A percentile compares a stretch with the other conserved stretches of the same genome.
Conservation (phyloP, 2,888 invertebrate species). For the Zygaena filipendulae region DNA sequence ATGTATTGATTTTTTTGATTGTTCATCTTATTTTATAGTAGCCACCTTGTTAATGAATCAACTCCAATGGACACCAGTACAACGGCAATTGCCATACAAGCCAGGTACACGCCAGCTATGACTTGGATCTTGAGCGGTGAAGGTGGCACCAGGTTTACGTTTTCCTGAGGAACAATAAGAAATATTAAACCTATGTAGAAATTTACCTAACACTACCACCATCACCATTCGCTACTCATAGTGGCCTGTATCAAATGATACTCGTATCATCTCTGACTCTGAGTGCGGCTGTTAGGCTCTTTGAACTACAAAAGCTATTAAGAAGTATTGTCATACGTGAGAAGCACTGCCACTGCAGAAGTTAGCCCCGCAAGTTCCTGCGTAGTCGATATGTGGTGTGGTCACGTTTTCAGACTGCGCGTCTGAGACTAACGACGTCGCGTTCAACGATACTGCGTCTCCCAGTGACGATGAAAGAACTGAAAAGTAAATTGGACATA, state of each 20-base stretch:
- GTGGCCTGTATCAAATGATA: too few relatives aligned
- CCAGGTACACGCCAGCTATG: conserved; percentile 83
- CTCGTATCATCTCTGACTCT: too few relatives aligned
- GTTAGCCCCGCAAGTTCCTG: conserved; percentile 77
- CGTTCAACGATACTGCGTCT: conserved; percentile 27
- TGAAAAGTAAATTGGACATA: too few relatives aligned
- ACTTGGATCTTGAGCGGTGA: conserved; percentile 78
- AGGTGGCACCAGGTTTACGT: conserved; percentile 79
- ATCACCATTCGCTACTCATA: too few relatives aligned
- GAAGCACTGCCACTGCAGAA: conserved; percentile 72
- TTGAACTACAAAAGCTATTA: too few relatives aligned
- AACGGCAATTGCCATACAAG: conserved; percentile 81
- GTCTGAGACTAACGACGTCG: conserved; percentile 22
- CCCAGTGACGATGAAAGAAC: conserved; percentile 53
- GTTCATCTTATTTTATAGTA: too few relatives aligned
- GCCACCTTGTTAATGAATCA: conserved; percentile 80
- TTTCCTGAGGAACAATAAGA: conserved; percentile 37
- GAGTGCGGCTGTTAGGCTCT: too few relatives aligned
- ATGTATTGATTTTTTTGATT: too few relatives aligned
- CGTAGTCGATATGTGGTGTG: conserved; percentile 42
- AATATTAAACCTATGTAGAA: background rate
- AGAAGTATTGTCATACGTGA: conserved; percentile 37
- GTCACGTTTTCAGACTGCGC: conserved; percentile 26
- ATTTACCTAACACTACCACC: background rate
- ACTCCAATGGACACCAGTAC: conserved; percentile 81